Evolutionary conservation across 1,140 invertebrate genomes (phyloP), one percentile per base, ranked within the genome.

Genomic region (Lethocerus indicus): DNA sequence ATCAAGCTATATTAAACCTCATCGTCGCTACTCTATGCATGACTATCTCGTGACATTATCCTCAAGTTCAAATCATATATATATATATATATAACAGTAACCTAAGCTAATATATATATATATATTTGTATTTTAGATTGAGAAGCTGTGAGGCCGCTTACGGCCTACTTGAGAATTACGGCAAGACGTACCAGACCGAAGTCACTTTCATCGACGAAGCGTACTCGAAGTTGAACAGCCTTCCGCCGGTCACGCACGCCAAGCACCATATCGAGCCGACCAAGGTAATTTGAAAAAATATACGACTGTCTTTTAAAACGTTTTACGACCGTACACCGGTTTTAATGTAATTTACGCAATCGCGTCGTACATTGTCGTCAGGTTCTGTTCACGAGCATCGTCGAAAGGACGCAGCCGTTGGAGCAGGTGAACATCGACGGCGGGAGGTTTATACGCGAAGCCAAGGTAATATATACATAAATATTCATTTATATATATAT

Each of bases 351-450:
- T n/a, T n/a, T n/a, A n/a, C n/a, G n/a, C n/a, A n/a, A n/a, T n/a
- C n/a, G n/a, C n/a, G n/a, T n/a, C n/a, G n/a, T n/a, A n/a, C n/a
- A n/a, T n/a, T 44, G n/a, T 61, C 71, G 75, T 54, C 70, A 95
- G 91, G 84, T 79, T 61, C 73, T 94, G 61, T 83, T 94, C 63
- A 88, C 88, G 60, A 79, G 75, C 63, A 80, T 93, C 52, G 79
- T 88, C 58, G 89, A 95, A 66, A 77, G 85, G 60, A 88, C 85
- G 56, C 81, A 85, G 58, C 82, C 85, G 61, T 91, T 98, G 60
- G 93, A 98, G 70, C 81, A 87, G 62, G 87, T 95, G 58, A 97
- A 97, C 68, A 73, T 85, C 56, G 85, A 87, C 62, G 93, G 93
- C 58, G 92, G 90, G 61, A 78, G 90, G 64, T 88, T 90, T 66